phyloP scores from a whole-genome alignment of 2,113 vertebrate species.

The Peromyscus maniculatus region DNA sequence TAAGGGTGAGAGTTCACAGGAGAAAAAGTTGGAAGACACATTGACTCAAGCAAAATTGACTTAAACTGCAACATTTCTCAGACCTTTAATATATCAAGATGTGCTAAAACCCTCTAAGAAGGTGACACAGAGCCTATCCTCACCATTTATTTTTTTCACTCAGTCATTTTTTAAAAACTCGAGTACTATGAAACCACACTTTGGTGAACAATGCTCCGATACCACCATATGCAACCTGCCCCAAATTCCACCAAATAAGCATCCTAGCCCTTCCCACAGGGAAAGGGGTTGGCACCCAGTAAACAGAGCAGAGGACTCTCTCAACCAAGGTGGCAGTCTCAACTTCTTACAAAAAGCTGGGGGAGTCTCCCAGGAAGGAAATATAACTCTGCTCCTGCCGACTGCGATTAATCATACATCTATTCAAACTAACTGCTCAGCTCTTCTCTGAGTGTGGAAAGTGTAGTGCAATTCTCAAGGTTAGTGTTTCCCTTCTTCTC shows the following conservation, averaged over 20 bases:
- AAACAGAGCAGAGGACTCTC: background rate
- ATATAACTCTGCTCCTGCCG: background rate
- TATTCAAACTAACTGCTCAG: background rate
- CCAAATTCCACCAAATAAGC: background rate
- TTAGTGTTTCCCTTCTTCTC: background rate
- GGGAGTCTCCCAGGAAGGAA: background rate
- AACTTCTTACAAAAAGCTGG: background rate
- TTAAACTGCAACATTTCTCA: background rate
- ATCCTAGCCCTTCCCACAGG: background rate
- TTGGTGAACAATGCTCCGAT: background rate
- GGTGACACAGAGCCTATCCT: background rate
- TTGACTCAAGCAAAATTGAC: background rate
- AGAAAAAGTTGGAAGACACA: slow-evolving; percentile 2
- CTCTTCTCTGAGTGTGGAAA: background rate
- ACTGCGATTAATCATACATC: background rate
- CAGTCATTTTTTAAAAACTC: background rate
- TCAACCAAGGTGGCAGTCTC: background rate
- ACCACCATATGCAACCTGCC: background rate
- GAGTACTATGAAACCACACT: background rate
- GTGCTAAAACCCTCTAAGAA: background rate
- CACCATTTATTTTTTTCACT: background rate
- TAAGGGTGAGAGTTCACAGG: background rate
- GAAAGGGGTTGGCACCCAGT: background rate
- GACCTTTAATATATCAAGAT: background rate
- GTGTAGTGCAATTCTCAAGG: background rate